Evolutionary conservation across 2,113 vertebrate genomes (phyloP).

Genomic region (Ophthalmotilapia sp.): DNA sequence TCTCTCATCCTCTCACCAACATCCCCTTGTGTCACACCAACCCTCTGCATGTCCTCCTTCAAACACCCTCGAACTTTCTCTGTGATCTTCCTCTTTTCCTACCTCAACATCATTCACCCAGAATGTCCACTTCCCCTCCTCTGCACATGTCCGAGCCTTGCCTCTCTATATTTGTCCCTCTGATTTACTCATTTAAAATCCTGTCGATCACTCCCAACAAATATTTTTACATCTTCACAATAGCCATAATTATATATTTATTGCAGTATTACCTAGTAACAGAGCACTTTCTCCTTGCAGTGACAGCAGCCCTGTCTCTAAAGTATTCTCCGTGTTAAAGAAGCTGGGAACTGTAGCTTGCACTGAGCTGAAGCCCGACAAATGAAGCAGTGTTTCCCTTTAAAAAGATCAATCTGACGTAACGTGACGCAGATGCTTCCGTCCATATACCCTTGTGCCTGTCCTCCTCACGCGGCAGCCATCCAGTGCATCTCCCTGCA

Average conservation of each 20-base stretch:
- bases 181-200: background rate
- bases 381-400: constrained; percentile 38
- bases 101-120: background rate
- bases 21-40: background rate
- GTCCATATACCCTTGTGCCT: constrained; percentile 1
- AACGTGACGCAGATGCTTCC: constrained; percentile 46
- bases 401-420: constrained; percentile 42
- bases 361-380: background rate
- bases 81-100: background rate
- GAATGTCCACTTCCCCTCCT: background rate
- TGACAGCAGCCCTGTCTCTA: background rate
- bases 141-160: background rate
- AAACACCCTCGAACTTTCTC: background rate
- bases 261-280: background rate
- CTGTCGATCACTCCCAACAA: background rate
- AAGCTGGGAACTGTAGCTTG: background rate
- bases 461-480: background rate
- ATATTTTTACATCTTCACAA: background rate
- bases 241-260: background rate
- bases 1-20: background rate
- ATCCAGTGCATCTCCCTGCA: constrained; percentile 1
- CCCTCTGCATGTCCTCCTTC: background rate
- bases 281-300: background rate
- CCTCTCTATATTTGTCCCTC: background rate
- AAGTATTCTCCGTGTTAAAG: background rate